phyloP scores from a whole-genome alignment of 2,797 vertebrate genomes.

The Lophius americanus region DNA sequence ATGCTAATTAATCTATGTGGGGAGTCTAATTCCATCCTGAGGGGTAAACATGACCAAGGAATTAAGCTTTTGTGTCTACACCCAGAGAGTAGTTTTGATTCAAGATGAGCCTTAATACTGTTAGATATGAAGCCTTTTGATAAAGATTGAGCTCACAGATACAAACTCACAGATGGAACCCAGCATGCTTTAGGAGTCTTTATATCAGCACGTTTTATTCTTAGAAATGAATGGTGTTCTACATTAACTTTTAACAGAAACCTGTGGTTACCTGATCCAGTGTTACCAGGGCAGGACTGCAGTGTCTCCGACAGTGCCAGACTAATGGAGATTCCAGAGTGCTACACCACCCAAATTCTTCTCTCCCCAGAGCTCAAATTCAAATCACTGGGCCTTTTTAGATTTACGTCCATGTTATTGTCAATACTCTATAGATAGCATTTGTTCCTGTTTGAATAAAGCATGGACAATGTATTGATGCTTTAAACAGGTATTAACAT shows the following conservation, averaged over 20 bases:
- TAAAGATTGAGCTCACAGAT: no score
- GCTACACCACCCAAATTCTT: conserved; percentile 63
- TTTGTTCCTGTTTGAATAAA: no score
- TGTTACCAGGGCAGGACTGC: conserved; percentile 36
- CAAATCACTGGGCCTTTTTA: conserved; percentile 46
- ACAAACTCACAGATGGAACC: no score
- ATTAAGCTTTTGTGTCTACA: background rate
- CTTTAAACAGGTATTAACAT: conserved; percentile 13
- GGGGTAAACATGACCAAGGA: background rate
- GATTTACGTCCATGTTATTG: conserved; percentile 11
- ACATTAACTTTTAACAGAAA: conserved; percentile 31
- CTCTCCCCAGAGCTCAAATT: conserved; percentile 41
- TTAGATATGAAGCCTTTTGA: background rate
- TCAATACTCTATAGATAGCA: background rate
- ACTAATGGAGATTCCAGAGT: conserved; percentile 75
- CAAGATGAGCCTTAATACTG: background rate
- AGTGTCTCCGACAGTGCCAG: conserved; percentile 35
- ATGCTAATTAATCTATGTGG: background rate
- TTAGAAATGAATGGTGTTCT: conserved; percentile 26
- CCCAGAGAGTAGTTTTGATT: no score
- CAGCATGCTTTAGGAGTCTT: background rate
- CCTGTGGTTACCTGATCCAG: conserved; percentile 36
- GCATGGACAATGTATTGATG: background rate
- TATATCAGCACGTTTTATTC: conserved; percentile 46
- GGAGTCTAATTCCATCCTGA: conserved; percentile 5